These are phyloP conservation scores for Pangasius macronema DNA, from an alignment of 2,797 vertebrate genomes.

Conservation along the genomic window DNA sequence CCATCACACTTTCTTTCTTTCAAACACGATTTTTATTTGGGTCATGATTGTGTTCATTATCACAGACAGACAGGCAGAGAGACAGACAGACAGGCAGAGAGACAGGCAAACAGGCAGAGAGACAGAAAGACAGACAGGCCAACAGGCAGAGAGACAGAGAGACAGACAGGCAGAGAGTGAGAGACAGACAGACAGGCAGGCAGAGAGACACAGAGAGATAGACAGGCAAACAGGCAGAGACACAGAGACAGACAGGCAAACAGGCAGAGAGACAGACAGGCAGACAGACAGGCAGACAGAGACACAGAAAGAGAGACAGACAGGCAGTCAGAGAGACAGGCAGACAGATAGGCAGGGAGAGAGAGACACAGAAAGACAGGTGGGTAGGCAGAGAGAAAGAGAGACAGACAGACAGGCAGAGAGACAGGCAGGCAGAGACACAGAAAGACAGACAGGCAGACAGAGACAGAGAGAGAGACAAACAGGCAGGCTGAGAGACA, in stretches of 20 bases:
- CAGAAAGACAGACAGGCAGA: neutral
- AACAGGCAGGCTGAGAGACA: neutral
- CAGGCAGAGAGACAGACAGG: neutral
- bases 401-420: too few species aligned
- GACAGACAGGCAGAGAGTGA: neutral
- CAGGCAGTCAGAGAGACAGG: neutral
- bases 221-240: neutral
- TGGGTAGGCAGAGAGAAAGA: neutral
- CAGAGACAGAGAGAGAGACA: neutral
- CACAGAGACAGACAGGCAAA: too few species aligned
- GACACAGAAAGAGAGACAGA: neutral
- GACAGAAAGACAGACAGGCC: neutral
- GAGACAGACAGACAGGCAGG: neutral
- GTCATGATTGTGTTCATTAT: neutral
- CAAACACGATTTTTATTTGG: neutral
- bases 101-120: neutral
- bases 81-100: neutral
- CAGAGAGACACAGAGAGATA: neutral
- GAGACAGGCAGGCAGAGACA: neutral
- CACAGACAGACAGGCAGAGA: neutral
- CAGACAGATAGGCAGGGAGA: neutral
- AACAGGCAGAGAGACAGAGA: neutral
- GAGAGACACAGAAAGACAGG: neutral
- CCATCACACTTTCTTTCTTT: neutral
- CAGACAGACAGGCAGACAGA: neutral